A percentile compares a stretch with the other conserved stretches of the same genome.
These are phyloP conservation scores for Hydropsyche tenuis DNA, from an alignment of 1,140 invertebrate genomes.

Conservation along the genomic window DNA sequence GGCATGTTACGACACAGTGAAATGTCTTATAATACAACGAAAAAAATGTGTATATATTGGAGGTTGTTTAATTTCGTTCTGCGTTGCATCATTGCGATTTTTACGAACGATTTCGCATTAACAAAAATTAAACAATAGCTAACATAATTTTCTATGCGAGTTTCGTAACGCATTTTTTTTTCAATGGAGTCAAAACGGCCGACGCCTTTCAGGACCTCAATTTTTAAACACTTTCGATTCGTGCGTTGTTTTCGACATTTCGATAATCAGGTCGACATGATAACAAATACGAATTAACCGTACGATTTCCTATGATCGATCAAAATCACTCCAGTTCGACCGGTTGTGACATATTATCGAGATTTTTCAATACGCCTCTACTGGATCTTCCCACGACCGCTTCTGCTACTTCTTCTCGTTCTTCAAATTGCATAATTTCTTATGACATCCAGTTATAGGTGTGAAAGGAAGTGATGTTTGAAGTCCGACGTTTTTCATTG, in stretches of 20 bases:
- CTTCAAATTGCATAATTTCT: conserved; percentile 6
- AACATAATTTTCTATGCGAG: no score
- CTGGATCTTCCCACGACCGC: conserved; percentile 2
- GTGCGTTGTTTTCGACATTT: no score
- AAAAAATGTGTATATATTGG: not conserved
- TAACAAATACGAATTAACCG: no score
- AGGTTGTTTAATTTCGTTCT: not conserved
- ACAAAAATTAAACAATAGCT: conserved; percentile 5
- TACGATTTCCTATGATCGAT: no score
- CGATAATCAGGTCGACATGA: no score
- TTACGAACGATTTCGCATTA: not conserved
- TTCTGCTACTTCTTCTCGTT: not conserved
- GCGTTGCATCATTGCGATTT: conserved; percentile 5
- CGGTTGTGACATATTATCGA: conserved; percentile 6
- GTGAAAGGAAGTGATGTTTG: not conserved
- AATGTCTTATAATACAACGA: not conserved
- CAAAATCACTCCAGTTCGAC: not conserved
- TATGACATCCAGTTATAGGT: conserved; percentile 10
- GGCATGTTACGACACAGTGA: not conserved
- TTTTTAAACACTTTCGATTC: no score
- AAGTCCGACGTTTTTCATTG: not conserved
- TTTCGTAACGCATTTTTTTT: no score
- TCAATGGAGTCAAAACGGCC: no score
- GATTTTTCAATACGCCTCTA: not conserved
- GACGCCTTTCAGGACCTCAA: no score